These are phyloP conservation scores for Ostrea denselamellosa DNA, from an alignment of 1,140 invertebrate genomes.

Conservation along the genomic window DNA sequence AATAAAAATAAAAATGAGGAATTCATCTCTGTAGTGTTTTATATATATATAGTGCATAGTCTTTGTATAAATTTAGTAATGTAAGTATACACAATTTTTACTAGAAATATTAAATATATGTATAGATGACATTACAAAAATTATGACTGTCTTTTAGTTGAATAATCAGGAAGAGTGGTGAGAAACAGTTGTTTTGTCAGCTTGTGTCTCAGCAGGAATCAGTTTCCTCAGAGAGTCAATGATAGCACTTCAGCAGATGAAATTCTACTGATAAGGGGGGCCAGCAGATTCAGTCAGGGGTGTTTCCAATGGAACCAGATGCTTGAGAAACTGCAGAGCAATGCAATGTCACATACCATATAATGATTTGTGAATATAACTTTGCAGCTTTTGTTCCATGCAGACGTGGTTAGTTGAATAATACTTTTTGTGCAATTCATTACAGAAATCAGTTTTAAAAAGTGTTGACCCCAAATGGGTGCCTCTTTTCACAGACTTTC, in stretches of 20 bases:
- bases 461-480: conserved; percentile 7
- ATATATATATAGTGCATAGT: too few relatives aligned
- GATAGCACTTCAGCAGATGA: conserved; percentile 22
- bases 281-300: neutral
- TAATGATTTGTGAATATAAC: neutral
- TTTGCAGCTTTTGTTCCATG: too few relatives aligned
- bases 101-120: neutral
- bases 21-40: too few relatives aligned
- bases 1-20: too few relatives aligned
- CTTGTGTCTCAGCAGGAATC: conserved; percentile 22
- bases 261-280: conserved; percentile 37
- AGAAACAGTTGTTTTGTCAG: conserved; percentile 3
- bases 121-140: neutral
- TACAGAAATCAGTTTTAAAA: neutral
- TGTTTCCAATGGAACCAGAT: neutral
- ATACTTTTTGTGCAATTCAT: neutral
- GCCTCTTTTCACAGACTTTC: neutral
- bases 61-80: too few relatives aligned
- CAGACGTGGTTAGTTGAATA: too few relatives aligned
- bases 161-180: neutral
- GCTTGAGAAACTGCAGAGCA: conserved; percentile 33
- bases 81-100: too few relatives aligned
- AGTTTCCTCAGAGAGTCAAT: neutral
- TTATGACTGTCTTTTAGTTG: neutral
- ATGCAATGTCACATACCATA: neutral